These are phyloP conservation scores for Setophaga petechia DNA, from an alignment of 2,113 vertebrate genomes.

Conservation along the genomic window DNA sequence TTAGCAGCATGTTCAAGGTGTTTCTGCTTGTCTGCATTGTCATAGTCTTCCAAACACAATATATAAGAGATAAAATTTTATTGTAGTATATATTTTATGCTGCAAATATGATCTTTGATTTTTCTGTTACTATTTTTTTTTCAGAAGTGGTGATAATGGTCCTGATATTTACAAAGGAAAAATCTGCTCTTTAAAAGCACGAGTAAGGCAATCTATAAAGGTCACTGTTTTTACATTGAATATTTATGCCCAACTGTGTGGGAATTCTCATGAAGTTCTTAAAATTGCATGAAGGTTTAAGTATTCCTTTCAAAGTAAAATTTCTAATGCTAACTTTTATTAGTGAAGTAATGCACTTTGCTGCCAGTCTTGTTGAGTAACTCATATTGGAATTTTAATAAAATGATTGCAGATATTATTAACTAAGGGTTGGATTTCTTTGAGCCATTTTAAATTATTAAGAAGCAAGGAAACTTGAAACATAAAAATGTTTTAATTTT, in stretches of 20 bases:
- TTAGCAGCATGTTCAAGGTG: neutral
- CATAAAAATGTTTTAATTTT: neutral
- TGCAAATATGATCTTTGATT: neutral
- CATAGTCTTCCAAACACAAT: neutral
- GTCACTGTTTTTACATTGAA: neutral
- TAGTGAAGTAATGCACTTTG: neutral
- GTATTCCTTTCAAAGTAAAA: neutral
- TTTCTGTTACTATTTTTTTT: neutral
- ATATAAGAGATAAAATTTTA: neutral
- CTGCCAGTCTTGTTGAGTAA: neutral
- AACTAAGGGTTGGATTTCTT: neutral
- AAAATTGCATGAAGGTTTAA: neutral
- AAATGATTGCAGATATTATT: neutral
- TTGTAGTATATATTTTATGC: neutral
- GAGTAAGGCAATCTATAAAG: constrained; percentile 77
- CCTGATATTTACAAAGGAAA: constrained; percentile 76
- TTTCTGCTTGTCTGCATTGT: neutral
- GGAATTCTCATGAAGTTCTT: neutral
- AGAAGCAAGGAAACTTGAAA: neutral
- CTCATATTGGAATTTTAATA: neutral
- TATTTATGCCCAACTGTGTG: neutral
- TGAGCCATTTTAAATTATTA: neutral
- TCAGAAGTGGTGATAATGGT: constrained; percentile 69
- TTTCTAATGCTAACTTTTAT: neutral
- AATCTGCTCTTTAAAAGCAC: constrained; percentile 91